Conservation (phyloP, 2,113 vertebrate genomes). For the Indicator maculatus region DNA sequence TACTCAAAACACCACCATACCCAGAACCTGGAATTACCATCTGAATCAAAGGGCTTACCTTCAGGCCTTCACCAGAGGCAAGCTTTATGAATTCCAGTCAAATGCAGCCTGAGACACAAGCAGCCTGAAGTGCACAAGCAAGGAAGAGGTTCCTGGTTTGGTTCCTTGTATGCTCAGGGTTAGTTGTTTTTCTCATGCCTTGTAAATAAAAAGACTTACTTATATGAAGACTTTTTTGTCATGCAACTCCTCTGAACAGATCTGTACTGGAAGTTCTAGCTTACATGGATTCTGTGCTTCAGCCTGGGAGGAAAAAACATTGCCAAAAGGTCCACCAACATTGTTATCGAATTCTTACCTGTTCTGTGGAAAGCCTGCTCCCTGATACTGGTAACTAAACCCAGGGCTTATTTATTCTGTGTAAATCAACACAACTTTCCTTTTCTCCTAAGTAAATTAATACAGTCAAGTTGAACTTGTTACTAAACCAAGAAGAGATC, state of each 20-base stretch:
- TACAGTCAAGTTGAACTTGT: neutral
- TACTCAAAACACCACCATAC: neutral
- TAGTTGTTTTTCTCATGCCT: neutral
- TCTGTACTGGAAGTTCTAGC: neutral
- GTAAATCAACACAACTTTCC: neutral
- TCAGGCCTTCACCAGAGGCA: neutral
- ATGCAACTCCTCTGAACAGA: neutral
- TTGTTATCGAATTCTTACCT: neutral
- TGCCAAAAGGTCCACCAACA: rapidly evolving
- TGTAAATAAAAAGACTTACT: neutral
- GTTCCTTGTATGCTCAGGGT: neutral
- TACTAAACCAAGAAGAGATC: neutral
- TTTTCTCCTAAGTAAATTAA: neutral
- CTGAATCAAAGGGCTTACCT: neutral
- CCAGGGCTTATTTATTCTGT: neutral
- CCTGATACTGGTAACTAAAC: neutral
- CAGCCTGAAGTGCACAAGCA: rapidly evolving
- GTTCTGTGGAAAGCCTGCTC: neutral
- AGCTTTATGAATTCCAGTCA: neutral
- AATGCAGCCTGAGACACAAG: neutral
- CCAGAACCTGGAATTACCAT: neutral
- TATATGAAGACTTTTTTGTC: neutral
- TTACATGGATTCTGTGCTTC: neutral
- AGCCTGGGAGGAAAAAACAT: neutral
- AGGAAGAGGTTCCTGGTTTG: neutral